Evolutionary conservation across 1,140 invertebrate genomes (phyloP), one percentile per base, ranked within the genome.

Genomic region (Plutomurus gul): DNA sequence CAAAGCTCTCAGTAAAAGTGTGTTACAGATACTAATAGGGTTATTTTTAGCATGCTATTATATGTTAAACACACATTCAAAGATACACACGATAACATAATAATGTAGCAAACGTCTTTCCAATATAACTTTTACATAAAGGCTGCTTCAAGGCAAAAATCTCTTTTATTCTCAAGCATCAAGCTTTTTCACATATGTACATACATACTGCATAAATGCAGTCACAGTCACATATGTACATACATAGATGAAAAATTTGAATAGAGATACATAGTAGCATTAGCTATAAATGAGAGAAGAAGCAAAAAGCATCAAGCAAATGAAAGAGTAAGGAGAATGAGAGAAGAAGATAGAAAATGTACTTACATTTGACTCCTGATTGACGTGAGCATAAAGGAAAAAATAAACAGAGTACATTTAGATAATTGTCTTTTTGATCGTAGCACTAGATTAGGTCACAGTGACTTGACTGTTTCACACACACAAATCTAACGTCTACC

Each of bases 331-430:
- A 3, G n/a, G 11, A 10, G n/a, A 43, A n/a, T 43, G 13, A 65
- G 16, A n/a, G 16, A 36, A 65, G 56, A 49, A 65, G 56, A 65
- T n/a, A n/a, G 30, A 65, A 65, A 65, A 18, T 33, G 56, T 16
- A 76, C 75, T 75, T 80, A 65, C 75, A 77, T 81, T 74, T 81
- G 65, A 77, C 73, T 80, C 73, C 75, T 75, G 73, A 76, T 80
- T 75, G 73, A 76, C 65, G 78, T 76, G 60, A 56, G 75, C 75
- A 77, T 72, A 49, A 27, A 65, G 37, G 49, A 71, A 39, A 74
- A 75, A 43, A 78, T 6, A 77, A 49, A 49, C 36, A 65, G 43
- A 33, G 20, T 40, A n/a, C n/a, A n/a, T 81, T 74, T 74, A 60
- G 70, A 56, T 33, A 79, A 65, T 65, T 65, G 22, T 71, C 39